Evolutionary conservation across 2,888 invertebrate species (phyloP).

Genomic region (Neoascia interrupta): DNA sequence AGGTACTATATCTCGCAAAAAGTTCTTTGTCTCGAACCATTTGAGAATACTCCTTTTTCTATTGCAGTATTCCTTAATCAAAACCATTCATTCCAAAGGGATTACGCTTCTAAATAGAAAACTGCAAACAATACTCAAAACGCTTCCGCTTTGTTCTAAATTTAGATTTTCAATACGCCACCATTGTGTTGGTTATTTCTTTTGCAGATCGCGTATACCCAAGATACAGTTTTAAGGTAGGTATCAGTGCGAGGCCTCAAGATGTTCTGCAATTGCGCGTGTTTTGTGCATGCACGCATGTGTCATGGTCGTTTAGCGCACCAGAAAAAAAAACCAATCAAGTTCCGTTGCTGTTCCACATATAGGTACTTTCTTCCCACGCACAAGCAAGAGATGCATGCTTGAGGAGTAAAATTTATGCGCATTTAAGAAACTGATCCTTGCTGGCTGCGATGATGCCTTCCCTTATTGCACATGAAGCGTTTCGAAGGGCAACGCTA

Average conservation of each 20-base stretch:
- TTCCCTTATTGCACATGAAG: conserved; percentile 41
- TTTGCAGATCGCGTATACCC: conserved; percentile 31
- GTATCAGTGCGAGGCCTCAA: too few species aligned
- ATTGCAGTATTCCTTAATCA: too few species aligned
- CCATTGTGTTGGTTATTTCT: conserved; percentile 12
- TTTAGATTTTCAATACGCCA: conserved; percentile 22
- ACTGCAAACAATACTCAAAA: conserved; percentile 4
- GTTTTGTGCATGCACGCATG: conserved; percentile 42
- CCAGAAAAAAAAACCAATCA: background rate
- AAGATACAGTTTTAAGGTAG: background rate
- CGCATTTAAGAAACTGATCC: conserved; percentile 52
- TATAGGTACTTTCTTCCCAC: conserved; percentile 59
- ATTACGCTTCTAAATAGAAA: background rate
- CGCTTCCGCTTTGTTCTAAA: conserved; percentile 22
- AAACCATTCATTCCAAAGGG: too few species aligned
- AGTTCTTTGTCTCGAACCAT: too few species aligned
- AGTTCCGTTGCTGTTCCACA: conserved; percentile 20
- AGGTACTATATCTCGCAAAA: too few species aligned
- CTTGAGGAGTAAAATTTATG: conserved; percentile 38
- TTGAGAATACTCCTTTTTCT: too few species aligned
- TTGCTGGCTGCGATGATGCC: background rate
- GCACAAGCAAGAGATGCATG: conserved; percentile 11
- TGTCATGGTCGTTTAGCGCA: conserved; percentile 18
- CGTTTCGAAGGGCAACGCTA: conserved; percentile 35
- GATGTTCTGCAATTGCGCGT: conserved; percentile 52